Base-by-base conservation (phyloP, 2,888 invertebrate genomes). In the Graphium colonna region DNA sequence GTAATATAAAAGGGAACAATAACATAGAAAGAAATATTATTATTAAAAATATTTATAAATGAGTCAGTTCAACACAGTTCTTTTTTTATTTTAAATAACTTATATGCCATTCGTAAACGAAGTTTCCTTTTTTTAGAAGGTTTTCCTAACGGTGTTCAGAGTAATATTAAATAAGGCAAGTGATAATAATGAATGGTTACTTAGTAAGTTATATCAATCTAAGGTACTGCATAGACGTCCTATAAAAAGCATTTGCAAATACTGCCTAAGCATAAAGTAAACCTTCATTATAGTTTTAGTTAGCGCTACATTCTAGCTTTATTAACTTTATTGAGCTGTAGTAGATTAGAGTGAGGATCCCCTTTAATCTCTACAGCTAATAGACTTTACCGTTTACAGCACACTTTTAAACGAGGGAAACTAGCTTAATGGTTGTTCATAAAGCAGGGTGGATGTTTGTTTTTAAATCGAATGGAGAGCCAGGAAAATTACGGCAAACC, bases 201-300 rank as follows among this genome's bases (percentile, higher is more conserved):
- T 8, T 28, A 28, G 28, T 28, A 7, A 28, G 28, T 28, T 28
- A 28, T 4, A 28, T 28, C 4, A 28, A 28, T 8, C 8, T 7
- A 28, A 28, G 4, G 28, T 7, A 7, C 28, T 28, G 28, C 28
- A 28, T 26, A 26, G 3, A 26, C 26, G 26, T 26, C 7, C 17
- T 15, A 46, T 46, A 41, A 36, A 52, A 46, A 46, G 21, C 46
- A 15, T 41, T 40, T 26, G 41, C 36, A 46, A 49, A 36, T n/a
- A 33, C 36, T 9, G 51, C 41, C 21, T 41, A 52, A 52, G 52
- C 18, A 33, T 33, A 41, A 46, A 52, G 52, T 52, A 52, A 46
- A 52, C 46, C 41, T 45, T 33, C 40, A 46, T 52, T 52, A 52
- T 46, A 46, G 52, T 52, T 51, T 40, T 41, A 46, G 39, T 40